A percentile compares a stretch with the other conserved stretches of the same genome.
Evolutionary conservation across 2,797 vertebrate genomes (phyloP).

Genomic region (Periparus ater): DNA sequence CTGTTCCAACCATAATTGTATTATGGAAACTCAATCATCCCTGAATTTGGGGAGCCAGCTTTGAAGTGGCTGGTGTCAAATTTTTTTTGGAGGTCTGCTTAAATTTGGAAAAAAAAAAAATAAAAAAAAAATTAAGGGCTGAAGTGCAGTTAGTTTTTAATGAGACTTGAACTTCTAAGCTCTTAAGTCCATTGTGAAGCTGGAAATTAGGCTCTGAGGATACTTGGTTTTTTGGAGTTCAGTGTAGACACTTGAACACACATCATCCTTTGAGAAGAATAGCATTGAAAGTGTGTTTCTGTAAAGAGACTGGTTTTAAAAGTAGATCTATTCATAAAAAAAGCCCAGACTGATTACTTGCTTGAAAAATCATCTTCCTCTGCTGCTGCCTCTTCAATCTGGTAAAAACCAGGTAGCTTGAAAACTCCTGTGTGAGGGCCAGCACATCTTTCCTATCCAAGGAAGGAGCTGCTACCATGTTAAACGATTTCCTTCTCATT

Average conservation of each 20-base stretch:
- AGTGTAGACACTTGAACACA: background rate
- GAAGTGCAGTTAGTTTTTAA: background rate
- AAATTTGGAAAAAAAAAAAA: background rate
- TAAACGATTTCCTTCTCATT: background rate
- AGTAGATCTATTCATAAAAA: background rate
- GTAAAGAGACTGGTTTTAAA: background rate
- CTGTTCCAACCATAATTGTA: constrained; percentile 6
- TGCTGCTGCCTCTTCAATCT: background rate
- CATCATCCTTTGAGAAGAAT: background rate
- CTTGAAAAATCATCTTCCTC: background rate
- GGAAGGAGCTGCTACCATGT: background rate
- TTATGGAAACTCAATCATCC: constrained; percentile 57
- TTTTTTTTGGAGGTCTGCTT: constrained; percentile 8
- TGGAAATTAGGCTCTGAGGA: background rate
- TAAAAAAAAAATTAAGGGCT: background rate
- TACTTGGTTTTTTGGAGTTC: background rate
- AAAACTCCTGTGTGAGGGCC: background rate
- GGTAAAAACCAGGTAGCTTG: background rate
- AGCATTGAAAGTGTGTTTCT: background rate
- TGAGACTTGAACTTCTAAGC: constrained; percentile 5
- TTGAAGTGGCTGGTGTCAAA: constrained; percentile 30
- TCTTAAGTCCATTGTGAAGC: background rate
- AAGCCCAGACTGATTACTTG: background rate
- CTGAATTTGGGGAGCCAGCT: background rate
- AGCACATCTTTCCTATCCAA: background rate